Percentiles rank a stretch among this genome's conserved stretches.
Evolutionary conservation across 2,113 vertebrate species (phyloP).

Genomic region (Epinephelus lanceolatus): DNA sequence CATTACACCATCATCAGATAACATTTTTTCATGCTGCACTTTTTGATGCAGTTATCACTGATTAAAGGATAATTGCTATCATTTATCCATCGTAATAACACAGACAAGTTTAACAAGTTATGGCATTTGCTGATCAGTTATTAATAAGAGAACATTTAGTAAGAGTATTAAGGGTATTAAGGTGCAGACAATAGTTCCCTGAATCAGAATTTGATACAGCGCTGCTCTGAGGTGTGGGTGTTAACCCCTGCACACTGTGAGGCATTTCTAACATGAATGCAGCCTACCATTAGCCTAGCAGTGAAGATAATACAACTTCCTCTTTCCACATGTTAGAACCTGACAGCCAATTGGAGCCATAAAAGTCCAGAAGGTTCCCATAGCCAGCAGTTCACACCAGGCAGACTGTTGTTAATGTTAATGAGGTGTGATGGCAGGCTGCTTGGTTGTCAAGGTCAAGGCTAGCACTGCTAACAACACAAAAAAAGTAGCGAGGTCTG

Average conservation of each 20-base stretch:
- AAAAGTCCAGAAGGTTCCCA: conserved; percentile 77
- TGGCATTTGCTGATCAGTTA: neutral
- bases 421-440: conserved; percentile 74
- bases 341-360: conserved; percentile 74
- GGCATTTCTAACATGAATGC: conserved; percentile 55
- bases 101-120: neutral
- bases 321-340: conserved; percentile 73
- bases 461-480: conserved; percentile 47
- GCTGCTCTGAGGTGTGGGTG: conserved; percentile 34
- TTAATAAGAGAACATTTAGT: neutral
- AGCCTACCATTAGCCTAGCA: conserved; percentile 69
- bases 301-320: conserved; percentile 78
- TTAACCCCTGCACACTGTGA: conserved; percentile 48
- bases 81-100: conserved; percentile 4
- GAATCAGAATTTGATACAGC: conserved; percentile 17
- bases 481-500: neutral
- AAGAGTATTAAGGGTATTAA: neutral
- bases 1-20: neutral
- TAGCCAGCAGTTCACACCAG: conserved; percentile 68
- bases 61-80: neutral
- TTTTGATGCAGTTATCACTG: neutral
- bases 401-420: conserved; percentile 76
- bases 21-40: neutral
- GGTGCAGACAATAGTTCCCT: conserved; percentile 19
- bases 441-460: conserved; percentile 79